phyloP scores from a whole-genome alignment of 2,888 invertebrate species.

The Ceramica pisi region DNA sequence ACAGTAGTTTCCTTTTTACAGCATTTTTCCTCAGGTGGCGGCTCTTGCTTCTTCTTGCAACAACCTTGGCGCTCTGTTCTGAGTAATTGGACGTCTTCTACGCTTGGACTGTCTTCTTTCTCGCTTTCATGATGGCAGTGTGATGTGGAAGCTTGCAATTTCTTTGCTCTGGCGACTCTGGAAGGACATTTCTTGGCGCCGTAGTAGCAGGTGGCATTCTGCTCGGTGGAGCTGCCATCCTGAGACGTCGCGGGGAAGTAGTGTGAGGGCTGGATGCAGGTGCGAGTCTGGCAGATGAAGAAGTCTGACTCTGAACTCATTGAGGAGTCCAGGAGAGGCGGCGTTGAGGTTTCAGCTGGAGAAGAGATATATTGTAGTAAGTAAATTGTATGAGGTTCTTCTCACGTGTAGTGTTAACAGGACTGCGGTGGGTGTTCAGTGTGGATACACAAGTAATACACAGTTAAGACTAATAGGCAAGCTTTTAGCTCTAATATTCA shows the following conservation, averaged over 20 bases:
- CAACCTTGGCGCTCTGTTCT: conserved; percentile 79
- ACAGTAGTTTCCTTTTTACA: conserved; percentile 69
- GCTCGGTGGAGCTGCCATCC: conserved; percentile 69
- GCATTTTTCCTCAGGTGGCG: conserved; percentile 74
- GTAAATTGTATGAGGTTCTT: not conserved
- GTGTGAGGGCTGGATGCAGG: conserved; percentile 86
- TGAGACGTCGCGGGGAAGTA: conserved; percentile 82
- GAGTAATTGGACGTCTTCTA: conserved; percentile 82
- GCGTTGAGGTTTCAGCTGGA: conserved; percentile 85
- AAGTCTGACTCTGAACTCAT: conserved; percentile 82
- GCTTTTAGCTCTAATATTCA: not conserved
- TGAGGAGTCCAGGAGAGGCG: conserved; percentile 82
- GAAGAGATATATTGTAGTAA: conserved; percentile 43
- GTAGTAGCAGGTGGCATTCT: conserved; percentile 79
- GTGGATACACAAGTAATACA: too few relatives aligned
- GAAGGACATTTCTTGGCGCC: conserved; percentile 86
- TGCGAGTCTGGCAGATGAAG: conserved; percentile 85
- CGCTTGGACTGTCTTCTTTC: conserved; percentile 82
- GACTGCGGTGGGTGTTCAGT: not conserved
- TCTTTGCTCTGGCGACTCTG: conserved; percentile 81
- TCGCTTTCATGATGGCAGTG: conserved; percentile 76
- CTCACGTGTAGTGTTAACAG: not conserved
- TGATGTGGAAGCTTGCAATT: conserved; percentile 65
- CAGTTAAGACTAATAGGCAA: too few relatives aligned
- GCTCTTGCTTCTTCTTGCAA: conserved; percentile 80